Evolutionary conservation across 2,888 invertebrate species (phyloP), one percentile per base, ranked within the genome.

Genomic region (Ramazzottius varieornatus): DNA sequence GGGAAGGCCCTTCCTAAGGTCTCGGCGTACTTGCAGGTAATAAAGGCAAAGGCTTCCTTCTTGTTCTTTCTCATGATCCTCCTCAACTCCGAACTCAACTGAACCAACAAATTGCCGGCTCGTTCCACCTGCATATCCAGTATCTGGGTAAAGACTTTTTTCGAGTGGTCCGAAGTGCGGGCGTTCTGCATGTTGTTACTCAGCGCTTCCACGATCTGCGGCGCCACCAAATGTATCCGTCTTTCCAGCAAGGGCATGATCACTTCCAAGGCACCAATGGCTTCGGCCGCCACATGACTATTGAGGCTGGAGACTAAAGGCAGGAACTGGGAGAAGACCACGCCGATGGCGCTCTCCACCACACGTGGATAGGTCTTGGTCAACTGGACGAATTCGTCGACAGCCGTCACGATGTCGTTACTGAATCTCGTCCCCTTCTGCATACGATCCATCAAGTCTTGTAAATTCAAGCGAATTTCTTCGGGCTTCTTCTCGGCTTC

Each of bases 111-210:
- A 4, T 8, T 54, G 4, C 54, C 54, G 54, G 54, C 54, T 4
- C 54, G 54, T n/a, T 54, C 54, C 20, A 54, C 29, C 54, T 54
- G 54, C 4, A 29, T n/a, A 29, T 54, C 29, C 4, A 54, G 54
- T 8, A 54, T 54, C 29, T 54, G 54, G 54, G 8, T 54, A 24
- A 54, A 54, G n/a, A 54, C 54, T 29, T 13, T 54, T 29, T 54
- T 54, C 20, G 54, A 54, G 29, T 54, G 54, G 54, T 54, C 54
- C 4, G n/a, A 54, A 8, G 54, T 54, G n/a, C 54, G 20, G 20
- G 54, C 54, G 54, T 54, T 54, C 54, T 54, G 54, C 54, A 54
- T 54, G 54, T 54, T 54, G 29, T 29, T 54, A 24, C 54, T 24
- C 20, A 54, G 54, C 54, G 54, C 54, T 24, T 54, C 54, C 20